phyloP scores from a whole-genome alignment of 2,888 invertebrate species.

The Cordilura impudica region DNA sequence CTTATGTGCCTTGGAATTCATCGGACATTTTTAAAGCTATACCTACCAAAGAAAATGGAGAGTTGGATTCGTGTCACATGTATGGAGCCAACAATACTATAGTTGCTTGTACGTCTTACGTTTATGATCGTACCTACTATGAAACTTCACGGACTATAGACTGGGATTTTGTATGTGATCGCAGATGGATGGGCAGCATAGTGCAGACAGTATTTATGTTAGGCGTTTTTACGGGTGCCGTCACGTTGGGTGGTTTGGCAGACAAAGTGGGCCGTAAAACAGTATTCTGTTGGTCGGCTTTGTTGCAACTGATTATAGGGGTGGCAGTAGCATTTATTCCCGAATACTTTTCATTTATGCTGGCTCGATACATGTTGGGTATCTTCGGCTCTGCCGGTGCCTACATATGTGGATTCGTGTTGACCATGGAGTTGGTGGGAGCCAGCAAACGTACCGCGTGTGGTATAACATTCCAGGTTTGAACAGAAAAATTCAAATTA shows the following conservation, averaged over 20 bases:
- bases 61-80: slow-evolving; percentile 83
- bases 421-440: slow-evolving; percentile 91
- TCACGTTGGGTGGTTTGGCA: slow-evolving; percentile 87
- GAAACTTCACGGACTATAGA: slow-evolving; percentile 87
- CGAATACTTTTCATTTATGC: slow-evolving; percentile 86
- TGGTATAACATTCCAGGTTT: slow-evolving; percentile 83
- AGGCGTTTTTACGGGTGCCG: slow-evolving; percentile 89
- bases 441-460: slow-evolving; percentile 87
- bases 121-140: slow-evolving; percentile 86
- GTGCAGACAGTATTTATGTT: slow-evolving; percentile 88
- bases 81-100: slow-evolving; percentile 77
- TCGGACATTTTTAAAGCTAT: slow-evolving; percentile 80
- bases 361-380: slow-evolving; percentile 84
- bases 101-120: slow-evolving; percentile 80
- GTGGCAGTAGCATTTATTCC: slow-evolving; percentile 87
- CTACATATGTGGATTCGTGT: slow-evolving; percentile 79
- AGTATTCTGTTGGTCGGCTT: slow-evolving; percentile 87
- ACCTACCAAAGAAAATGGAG: slow-evolving; percentile 80
- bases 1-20: slow-evolving; percentile 80
- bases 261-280: slow-evolving; percentile 89
- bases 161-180: slow-evolving; percentile 89
- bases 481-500: background rate
- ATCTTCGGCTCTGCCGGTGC: slow-evolving; percentile 90
- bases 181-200: slow-evolving; percentile 88
- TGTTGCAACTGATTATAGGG: slow-evolving; percentile 85